Percentiles rank a stretch among this genome's conserved stretches.
Conservation (phyloP, 2,797 vertebrate species). For the Melanotaenia pygmaea region DNA sequence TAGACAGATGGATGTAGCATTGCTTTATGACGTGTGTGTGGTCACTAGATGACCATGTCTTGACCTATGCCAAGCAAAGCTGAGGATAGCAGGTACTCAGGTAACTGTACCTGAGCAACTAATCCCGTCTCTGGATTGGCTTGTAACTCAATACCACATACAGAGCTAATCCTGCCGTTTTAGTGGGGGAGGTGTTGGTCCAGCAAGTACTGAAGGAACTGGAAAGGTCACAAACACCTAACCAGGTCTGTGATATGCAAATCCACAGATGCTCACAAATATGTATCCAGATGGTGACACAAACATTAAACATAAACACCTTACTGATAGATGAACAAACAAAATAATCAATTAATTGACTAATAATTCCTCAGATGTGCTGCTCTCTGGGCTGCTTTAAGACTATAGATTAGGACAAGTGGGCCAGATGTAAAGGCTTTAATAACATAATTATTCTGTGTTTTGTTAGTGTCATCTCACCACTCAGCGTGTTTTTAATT, state of each 20-base stretch:
- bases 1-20: slow-evolving; percentile 15
- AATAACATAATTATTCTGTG: slow-evolving; percentile 60
- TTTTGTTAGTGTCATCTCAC: slow-evolving; percentile 56
- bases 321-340: slow-evolving; percentile 33
- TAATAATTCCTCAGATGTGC: slow-evolving; percentile 39
- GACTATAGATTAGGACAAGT: slow-evolving; percentile 20
- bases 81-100: slow-evolving; percentile 59
- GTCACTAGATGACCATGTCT: slow-evolving; percentile 57
- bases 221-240: slow-evolving; percentile 15
- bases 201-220: slow-evolving; percentile 30
- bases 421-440: slow-evolving; percentile 58
- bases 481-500: slow-evolving; percentile 43
- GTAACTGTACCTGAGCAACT: slow-evolving; percentile 74
- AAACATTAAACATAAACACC: slow-evolving; percentile 43
- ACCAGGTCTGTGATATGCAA: slow-evolving; percentile 26
- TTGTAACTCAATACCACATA: slow-evolving; percentile 65
- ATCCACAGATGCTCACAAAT: slow-evolving; percentile 33
- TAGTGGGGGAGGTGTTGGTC: slow-evolving; percentile 38
- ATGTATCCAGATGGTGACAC: slow-evolving; percentile 35
- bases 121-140: slow-evolving; percentile 76
- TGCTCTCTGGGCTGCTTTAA: slow-evolving; percentile 1
- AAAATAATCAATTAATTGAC: slow-evolving; percentile 66
- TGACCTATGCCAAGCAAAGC: slow-evolving; percentile 60
- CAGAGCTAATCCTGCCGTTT: slow-evolving; percentile 66
- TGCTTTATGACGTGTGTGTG: slow-evolving; percentile 33